Base-by-base conservation (phyloP, 2,888 invertebrate genomes). In the Drosophila kokeensis region DNA sequence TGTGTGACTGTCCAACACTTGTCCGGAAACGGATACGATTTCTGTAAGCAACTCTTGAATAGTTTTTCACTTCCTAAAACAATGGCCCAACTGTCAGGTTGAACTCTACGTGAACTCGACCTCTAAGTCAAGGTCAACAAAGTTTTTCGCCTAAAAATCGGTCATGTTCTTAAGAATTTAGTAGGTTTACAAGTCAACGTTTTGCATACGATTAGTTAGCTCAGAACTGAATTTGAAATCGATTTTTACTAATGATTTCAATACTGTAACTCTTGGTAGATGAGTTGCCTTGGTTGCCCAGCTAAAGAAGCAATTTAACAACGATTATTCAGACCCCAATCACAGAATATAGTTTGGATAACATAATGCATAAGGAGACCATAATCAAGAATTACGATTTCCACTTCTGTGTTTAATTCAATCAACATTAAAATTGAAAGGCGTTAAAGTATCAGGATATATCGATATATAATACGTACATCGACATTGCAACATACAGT, bases 41-140 rank as follows among this genome's bases (percentile, higher is more conserved):
- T 8, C 45, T 21, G 21, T 8, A 24, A 24, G 8, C 15, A 24
- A 24, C 4, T 45, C 8, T 45, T 15, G 45, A 24, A 8, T 24
- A 24, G 15, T 45, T 45, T 15, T 24, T 8, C 8, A 24, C 7
- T 45, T 45, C 45, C 45, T 2, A 45, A 13, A 45, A 21, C 7
- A 13, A 45, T 13, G 21, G 21, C 3, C 1, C 13, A 45, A 21
- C 21, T 21, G 0, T 2, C 2, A 1, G 13, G 7, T 7, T 4
- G 15, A 45, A 45, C 15, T 24, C 21, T 8, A 24, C 45, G 45
- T 21, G 21, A 42, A 21, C 6, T 21, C 42, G 42, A 45, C 21
- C 42, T 13, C 21, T 21, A 2, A 45, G 21, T 6, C 7, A 7
- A 21, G 7, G 2, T 7, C 21, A 21, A 45, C 21, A 45, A 24